Evolutionary conservation across 2,797 vertebrate species (phyloP), one percentile per base, ranked within the genome.

Genomic region (Squalus acanthias): DNA sequence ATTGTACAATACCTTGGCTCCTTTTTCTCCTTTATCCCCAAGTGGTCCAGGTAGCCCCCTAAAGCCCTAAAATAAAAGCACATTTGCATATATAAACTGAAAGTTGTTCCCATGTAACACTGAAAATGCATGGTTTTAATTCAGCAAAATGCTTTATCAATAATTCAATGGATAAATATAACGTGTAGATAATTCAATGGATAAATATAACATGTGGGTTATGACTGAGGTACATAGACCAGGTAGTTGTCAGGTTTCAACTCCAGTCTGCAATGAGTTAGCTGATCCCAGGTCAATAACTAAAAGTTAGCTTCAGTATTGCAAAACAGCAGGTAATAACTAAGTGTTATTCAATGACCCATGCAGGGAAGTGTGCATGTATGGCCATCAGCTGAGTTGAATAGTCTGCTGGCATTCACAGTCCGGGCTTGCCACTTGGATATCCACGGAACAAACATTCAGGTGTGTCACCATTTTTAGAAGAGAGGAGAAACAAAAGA

Each of bases 21-120:
- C 99, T 96, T 98, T 98, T 97, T 98, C 97, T 89, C 99, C 98
- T 97, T 96, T 96, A 69, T 98, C 98, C 13, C 99, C 99, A 96
- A 0, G 96, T 0, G 96, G 97, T 93, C 99, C 99, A 8, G 97
- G 98, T 88, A 96, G 89, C 79, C 99, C 99, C 91, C 97, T 69
- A 60, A 98, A 97, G 89, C 99, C 99, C 99, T 99, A 96, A 63
- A 97, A 97, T 0, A 2, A 69, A 70, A 96, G 67, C 50, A 96
- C 17, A 46, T 69, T 46, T 93, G 33, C n/a, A 93, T 22, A 93
- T 65, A 12, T 93, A 67, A 17, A 29, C 63, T 69, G 17, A 93
- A 69, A 13, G 63, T 93, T 93, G 65, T 69, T 46, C n/a, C 20
- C 65, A 85, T 50, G 46, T 22, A 69, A 24, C n/a, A 93, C 69